Evolutionary conservation across 2,888 invertebrate genomes (phyloP).

Genomic region (Anarsia innoxiella): DNA sequence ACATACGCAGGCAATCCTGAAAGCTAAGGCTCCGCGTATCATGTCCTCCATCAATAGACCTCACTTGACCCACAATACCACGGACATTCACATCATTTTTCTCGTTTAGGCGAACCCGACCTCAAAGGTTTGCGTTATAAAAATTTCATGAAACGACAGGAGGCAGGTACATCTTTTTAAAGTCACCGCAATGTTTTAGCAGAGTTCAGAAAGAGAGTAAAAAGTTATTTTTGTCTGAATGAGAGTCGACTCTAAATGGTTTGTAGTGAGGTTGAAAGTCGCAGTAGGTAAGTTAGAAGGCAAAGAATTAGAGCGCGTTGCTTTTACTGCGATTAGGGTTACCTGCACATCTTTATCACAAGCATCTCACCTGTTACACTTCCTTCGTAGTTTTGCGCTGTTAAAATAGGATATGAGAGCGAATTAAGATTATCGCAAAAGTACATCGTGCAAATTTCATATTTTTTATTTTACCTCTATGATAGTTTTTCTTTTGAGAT

Average conservation of each 20-base stretch:
- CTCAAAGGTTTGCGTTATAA: conserved; percentile 51
- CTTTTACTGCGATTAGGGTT: neutral
- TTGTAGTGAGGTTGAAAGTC: neutral
- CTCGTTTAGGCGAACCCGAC: conserved; percentile 41
- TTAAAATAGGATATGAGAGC: no score
- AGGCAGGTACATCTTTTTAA: conserved; percentile 36
- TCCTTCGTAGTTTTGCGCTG: no score
- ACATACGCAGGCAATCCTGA: neutral
- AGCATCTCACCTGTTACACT: no score
- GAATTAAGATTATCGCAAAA: no score
- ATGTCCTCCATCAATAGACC: conserved; percentile 49
- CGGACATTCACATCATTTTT: conserved; percentile 48
- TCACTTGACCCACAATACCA: conserved; percentile 56
- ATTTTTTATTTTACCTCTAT: no score
- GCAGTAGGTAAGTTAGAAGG: neutral
- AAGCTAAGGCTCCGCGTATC: conserved; percentile 26
- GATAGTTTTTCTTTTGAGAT: no score
- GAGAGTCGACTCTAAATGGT: neutral
- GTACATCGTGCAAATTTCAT: no score
- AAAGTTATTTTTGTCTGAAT: neutral
- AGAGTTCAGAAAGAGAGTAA: conserved; percentile 3
- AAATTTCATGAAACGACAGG: conserved; percentile 48
- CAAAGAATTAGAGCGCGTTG: neutral
- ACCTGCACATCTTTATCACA: no score
- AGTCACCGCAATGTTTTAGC: conserved; percentile 38